These are phyloP conservation scores for Pseudococcus longispinus DNA, from an alignment of 2,888 invertebrate genomes.

Conservation along the genomic window DNA sequence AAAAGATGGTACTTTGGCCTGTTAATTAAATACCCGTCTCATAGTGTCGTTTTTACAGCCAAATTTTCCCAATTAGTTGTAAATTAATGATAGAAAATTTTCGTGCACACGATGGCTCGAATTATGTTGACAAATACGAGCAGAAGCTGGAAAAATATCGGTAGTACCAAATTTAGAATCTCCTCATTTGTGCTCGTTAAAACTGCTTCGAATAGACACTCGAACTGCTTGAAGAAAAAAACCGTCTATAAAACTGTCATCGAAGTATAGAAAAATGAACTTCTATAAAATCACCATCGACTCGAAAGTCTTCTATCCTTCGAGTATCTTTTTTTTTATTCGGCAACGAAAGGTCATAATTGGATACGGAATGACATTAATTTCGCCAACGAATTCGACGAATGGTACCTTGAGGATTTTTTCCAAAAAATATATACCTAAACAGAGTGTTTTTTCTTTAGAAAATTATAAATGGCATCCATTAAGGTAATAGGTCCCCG, in stretches of 20 bases:
- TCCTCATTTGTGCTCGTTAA: not conserved
- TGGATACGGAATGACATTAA: not conserved
- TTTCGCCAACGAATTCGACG: not conserved
- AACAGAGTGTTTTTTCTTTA: not conserved
- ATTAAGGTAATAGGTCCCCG: not conserved
- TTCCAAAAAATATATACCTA: not conserved
- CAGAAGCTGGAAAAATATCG: not conserved
- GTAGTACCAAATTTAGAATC: not conserved
- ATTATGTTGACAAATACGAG: not conserved
- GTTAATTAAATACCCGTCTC: too few species aligned
- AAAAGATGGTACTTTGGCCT: too few species aligned
- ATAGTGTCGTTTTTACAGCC: too few species aligned
- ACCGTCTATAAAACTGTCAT: not conserved
- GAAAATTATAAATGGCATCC: not conserved
- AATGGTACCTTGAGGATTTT: not conserved
- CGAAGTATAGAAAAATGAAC: not conserved
- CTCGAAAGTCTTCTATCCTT: not conserved
- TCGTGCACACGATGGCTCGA: too few species aligned
- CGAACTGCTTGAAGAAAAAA: not conserved
- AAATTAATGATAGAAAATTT: too few species aligned
- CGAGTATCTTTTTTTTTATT: not conserved
- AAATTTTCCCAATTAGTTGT: too few species aligned
- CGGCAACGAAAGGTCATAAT: constrained; percentile 14
- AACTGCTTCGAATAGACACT: not conserved
- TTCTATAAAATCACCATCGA: not conserved